Base-by-base conservation (phyloP, 2,888 invertebrate genomes). In the Megaustenia siamemsis region DNA sequence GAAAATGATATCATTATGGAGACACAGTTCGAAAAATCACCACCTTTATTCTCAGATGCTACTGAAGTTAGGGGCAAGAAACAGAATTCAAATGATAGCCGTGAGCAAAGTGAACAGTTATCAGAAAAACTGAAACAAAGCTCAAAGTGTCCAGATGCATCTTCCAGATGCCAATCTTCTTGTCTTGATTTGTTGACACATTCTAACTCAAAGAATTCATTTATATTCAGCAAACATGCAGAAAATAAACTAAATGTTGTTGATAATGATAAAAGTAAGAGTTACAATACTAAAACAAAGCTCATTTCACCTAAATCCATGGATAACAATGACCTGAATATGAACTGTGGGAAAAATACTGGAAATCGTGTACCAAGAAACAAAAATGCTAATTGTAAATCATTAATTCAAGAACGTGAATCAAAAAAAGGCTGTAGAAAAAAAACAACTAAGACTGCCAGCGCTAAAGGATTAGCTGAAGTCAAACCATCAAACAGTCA, bases 1-100 rank as follows among this genome's bases (percentile, higher is more conserved):
- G 66, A 45, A 35, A 18, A 10, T 68, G 83, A 77, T 69, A 56
- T 83, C 24, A 56, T 83, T n/a, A 43, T 21, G 24, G 83, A 83
- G 40, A 83, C 83, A 15, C 83, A 83, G 53, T 76, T 32, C 68
- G 77, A 75, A 35, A 60, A 43, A 21, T 75, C 63, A 18, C 38
- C 81, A 66, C 80, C 28, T 32, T n/a, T 53, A 28, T 35, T 8
- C 12, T 69, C 18, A 35, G n/a, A 69, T 45, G 24, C 49, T 40
- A 4, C 1, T 73, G 49, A 49, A 28, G 49, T 28, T 18, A 49
- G 6, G 18, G n/a, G 24, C 3, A 8, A 73, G 18, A 73, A 73
- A 28, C 49, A 73, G 28, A 18, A 10, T 18, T 28, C 32, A 49
- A 2, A 6, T 28, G 18, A 49, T 45, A 73, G 4, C 73, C 43